A percentile compares a stretch with the other conserved stretches of the same genome.
Evolutionary conservation across 2,797 vertebrate genomes (phyloP).

Genomic region (Zenarchopterus dispar): DNA sequence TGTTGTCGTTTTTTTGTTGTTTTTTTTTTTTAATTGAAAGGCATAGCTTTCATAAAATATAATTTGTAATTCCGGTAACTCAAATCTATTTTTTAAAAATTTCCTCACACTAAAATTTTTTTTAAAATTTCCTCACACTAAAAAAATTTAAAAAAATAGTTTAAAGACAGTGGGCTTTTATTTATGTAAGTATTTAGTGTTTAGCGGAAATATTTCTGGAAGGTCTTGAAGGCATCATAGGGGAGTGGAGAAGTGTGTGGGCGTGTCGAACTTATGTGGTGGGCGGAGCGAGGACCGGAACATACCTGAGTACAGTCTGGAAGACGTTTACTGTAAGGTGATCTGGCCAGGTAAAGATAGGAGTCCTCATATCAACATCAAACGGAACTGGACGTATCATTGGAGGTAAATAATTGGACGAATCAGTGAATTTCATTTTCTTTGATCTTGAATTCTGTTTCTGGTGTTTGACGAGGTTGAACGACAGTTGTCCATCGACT

Average conservation of each 20-base stretch:
- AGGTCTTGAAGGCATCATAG: constrained; percentile 44
- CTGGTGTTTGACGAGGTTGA: neutral
- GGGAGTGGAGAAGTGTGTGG: neutral
- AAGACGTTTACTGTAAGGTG: neutral
- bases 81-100: too few species aligned
- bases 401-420: constrained; percentile 35
- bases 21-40: too few species aligned
- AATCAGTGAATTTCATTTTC: neutral
- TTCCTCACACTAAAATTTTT: too few species aligned
- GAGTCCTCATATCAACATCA: neutral
- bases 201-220: constrained; percentile 1
- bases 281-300: constrained; percentile 28
- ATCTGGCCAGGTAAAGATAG: constrained; percentile 42
- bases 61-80: too few species aligned
- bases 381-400: neutral
- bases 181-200: neutral
- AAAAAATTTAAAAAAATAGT: too few species aligned
- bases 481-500: neutral
- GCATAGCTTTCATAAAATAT: too few species aligned
- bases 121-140: too few species aligned
- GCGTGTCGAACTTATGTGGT: neutral
- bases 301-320: neutral
- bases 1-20: too few species aligned
- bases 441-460: too few species aligned
- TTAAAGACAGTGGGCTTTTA: neutral